phyloP scores from a whole-genome alignment of 2,797 vertebrate genomes.

The Hybognathus amarus region DNA sequence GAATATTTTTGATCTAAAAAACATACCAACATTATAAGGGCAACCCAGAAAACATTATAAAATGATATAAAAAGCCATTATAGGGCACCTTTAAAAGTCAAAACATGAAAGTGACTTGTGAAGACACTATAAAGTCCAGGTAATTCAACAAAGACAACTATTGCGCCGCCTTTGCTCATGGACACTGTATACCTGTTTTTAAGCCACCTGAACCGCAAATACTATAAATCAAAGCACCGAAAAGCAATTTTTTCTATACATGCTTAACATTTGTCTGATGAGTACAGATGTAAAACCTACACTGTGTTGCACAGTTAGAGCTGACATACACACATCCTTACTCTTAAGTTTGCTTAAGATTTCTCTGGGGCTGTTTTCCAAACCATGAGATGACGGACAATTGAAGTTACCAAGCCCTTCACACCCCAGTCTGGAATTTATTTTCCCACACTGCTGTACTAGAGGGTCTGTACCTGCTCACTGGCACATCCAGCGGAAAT shows the following conservation, averaged over 20 bases:
- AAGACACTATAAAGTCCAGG: neutral
- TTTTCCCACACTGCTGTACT: conserved; percentile 60
- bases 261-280: conserved; percentile 12
- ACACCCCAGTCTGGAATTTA: conserved; percentile 49
- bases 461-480: conserved; percentile 65
- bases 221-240: neutral
- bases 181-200: neutral
- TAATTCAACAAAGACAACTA: neutral
- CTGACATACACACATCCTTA: conserved; percentile 29
- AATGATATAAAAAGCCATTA: too few species aligned
- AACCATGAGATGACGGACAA: conserved; percentile 61
- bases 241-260: neutral
- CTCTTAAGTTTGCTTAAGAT: conserved; percentile 52
- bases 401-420: conserved; percentile 39
- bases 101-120: too few species aligned
- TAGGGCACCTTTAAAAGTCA: too few species aligned
- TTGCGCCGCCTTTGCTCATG: neutral
- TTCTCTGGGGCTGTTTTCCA: conserved; percentile 60
- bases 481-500: conserved; percentile 66
- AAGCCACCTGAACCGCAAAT: neutral
- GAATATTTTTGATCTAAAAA: too few species aligned
- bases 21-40: too few species aligned
- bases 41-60: too few species aligned
- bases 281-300: neutral
- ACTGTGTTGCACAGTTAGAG: conserved; percentile 1